phyloP scores from a whole-genome alignment of 2,888 invertebrate genomes.

The Meghimatium bilineatum region DNA sequence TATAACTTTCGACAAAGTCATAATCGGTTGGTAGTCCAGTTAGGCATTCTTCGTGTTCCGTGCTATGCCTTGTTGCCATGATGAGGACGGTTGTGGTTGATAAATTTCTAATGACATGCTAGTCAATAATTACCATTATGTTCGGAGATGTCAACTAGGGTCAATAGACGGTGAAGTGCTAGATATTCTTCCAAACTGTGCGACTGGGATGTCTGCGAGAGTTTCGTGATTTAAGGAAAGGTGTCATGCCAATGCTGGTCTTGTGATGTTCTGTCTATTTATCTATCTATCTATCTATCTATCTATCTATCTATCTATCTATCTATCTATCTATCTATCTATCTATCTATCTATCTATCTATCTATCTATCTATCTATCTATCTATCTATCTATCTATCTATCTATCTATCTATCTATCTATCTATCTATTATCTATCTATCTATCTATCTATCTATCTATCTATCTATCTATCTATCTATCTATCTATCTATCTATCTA shows the following conservation, averaged over 20 bases:
- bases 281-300: no score
- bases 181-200: not conserved
- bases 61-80: not conserved
- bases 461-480: no score
- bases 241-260: not conserved
- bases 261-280: not conserved
- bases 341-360: no score
- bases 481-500: no score
- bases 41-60: not conserved
- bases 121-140: no score
- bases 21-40: not conserved
- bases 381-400: no score
- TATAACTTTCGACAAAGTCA: not conserved
- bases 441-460: conserved; percentile 2
- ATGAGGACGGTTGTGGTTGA: not conserved
- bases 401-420: conserved; percentile 6
- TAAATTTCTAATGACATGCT: not conserved
- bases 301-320: no score
- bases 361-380: no score
- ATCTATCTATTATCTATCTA: no score
- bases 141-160: not conserved
- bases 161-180: not conserved
- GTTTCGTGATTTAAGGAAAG: not conserved
- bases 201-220: not conserved
- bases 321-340: no score